Conservation (phyloP, 2,888 invertebrate species). For the Dione vanillae region DNA sequence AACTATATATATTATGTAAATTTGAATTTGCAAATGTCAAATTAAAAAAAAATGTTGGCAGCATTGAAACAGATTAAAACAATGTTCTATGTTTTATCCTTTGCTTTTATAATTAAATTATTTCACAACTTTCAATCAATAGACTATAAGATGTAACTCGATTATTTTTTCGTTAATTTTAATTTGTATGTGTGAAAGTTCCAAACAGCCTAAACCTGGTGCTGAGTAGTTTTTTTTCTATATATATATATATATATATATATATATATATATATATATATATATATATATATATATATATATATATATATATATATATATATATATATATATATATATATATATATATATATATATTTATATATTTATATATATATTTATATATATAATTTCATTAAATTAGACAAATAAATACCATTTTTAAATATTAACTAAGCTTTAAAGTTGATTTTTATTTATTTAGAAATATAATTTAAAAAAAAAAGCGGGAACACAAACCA, state of each 20-base stretch:
- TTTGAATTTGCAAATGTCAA: conserved; percentile 1
- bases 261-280: too few relatives aligned
- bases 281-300: too few relatives aligned
- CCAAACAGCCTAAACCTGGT: conserved; percentile 40
- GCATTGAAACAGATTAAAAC: conserved; percentile 5
- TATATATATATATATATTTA: too few relatives aligned
- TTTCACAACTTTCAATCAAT: conserved; percentile 23
- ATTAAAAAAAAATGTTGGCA: conserved; percentile 13
- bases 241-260: too few relatives aligned
- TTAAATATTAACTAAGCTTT: conserved; percentile 69
- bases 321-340: too few relatives aligned
- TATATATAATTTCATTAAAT: conserved; percentile 21
- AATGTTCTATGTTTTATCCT: not conserved
- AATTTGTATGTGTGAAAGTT: conserved; percentile 30
- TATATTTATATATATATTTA: too few relatives aligned
- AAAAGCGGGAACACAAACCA: conserved; percentile 71
- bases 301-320: too few relatives aligned
- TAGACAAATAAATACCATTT: conserved; percentile 34
- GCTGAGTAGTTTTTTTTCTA: conserved; percentile 12
- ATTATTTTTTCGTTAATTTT: conserved; percentile 19
- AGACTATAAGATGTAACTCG: conserved; percentile 21
- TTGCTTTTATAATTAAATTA: conserved; percentile 7
- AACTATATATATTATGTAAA: not conserved
- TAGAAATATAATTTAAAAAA: conserved; percentile 53
- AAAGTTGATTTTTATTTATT: conserved; percentile 69